Evolutionary conservation across 1,140 invertebrate species (phyloP).

Genomic region (Colletes latitarsis): DNA sequence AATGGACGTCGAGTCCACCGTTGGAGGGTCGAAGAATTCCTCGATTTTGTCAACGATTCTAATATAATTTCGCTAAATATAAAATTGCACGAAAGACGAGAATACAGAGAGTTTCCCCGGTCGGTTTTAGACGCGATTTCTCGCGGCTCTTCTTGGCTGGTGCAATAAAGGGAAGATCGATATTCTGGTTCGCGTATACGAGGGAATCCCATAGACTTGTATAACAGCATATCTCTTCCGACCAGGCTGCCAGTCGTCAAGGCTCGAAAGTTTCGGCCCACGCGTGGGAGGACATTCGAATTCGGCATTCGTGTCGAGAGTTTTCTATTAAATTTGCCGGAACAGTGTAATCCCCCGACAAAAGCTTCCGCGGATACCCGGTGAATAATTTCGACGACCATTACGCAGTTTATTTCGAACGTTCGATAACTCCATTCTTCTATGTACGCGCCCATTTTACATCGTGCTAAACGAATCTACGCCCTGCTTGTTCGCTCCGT

Average conservation of each 20-base stretch:
- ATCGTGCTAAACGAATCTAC: no score
- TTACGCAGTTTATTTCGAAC: background rate
- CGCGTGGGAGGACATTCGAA: constrained; percentile 22
- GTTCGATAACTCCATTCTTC: background rate
- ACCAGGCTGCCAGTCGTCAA: constrained; percentile 29
- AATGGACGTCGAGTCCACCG: no score
- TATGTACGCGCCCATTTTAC: no score
- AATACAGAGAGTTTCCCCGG: no score
- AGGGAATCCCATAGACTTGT: constrained; percentile 45
- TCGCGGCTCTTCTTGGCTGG: constrained; percentile 39
- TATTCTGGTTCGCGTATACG: constrained; percentile 41
- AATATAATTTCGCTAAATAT: no score
- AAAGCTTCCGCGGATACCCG: background rate
- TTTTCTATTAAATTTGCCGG: constrained; percentile 49
- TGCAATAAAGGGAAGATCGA: constrained; percentile 57
- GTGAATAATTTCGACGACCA: constrained; percentile 19
- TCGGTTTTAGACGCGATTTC: constrained; percentile 24
- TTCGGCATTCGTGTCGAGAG: constrained; percentile 32
- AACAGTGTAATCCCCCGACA: constrained; percentile 24
- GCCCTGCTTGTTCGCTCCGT: no score
- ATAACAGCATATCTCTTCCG: constrained; percentile 47
- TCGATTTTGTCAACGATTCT: no score
- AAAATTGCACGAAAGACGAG: no score
- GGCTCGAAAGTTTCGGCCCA: constrained; percentile 26
- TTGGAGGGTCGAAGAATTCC: no score